Base-by-base conservation (phyloP, 1,140 invertebrate genomes). In the Octopus sinensis region DNA sequence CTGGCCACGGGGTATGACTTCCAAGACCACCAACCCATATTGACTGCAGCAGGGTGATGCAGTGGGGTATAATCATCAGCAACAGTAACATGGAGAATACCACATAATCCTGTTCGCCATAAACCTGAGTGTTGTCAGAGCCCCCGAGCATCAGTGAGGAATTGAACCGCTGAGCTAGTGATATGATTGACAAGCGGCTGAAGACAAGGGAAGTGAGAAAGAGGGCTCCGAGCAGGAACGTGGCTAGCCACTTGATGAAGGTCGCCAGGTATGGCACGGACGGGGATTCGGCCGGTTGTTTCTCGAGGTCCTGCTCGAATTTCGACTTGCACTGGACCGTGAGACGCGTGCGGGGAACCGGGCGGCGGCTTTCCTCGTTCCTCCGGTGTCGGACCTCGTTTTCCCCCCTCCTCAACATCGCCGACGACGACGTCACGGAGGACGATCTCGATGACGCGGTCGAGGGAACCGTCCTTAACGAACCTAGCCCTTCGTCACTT, bases 1-100 rank as follows among this genome's bases (percentile, higher is more conserved):
- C 56, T 17, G 82, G 82, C 82, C 82, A 83, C 9, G 71, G 80
- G 6, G 53, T 30, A 53, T 81, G 78, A 13, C 51, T 54, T 52
- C 80, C 13, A 43, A 56, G 79, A 4, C 43, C 68, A 4, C 80
- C 82, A 52, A 53, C 6, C 51, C 56, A 83, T 5, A 77, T 13
- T 56, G 80, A 13, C n/a, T 68, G 53, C 4, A 83, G 13, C 4
- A 83, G 77, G 2, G 76, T 83, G 30, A 79, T 23, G 43, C 52
- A 52, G 68, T 81, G 13, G n/a, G 82, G 82, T 7, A 81, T 53
- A 5, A 79, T 13, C 9, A 83, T 0, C 0, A 73, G 53, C 10
- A 83, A n/a, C 6, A 79, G 23, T 43, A 83, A 13, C 80, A 79
- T 76, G 5, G 79, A 13, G 78, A 81, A 81, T 10, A 5, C 6